A percentile compares a stretch with the other conserved stretches of the same genome.
Evolutionary conservation across 2,888 invertebrate genomes (phyloP).

Genomic region (Drosophila paramelanica): DNA sequence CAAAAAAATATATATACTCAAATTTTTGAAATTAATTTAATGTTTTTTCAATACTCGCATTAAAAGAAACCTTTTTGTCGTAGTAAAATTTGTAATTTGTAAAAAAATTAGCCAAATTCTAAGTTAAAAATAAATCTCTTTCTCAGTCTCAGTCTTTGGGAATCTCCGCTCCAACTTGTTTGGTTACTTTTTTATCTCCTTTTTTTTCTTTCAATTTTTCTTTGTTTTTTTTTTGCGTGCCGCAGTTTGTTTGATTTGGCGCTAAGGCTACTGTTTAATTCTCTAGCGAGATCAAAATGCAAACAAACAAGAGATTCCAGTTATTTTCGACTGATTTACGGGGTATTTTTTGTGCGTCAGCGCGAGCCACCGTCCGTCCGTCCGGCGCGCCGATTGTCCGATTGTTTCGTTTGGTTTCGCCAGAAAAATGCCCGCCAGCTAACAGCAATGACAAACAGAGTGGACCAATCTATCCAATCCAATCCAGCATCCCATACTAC

Average conservation of each 20-base stretch:
- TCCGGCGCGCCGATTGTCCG: conserved; percentile 17
- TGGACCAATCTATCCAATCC: conserved; percentile 33
- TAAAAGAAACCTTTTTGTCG: no score
- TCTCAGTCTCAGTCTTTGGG: conserved; percentile 24
- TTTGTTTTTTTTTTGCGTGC: conserved; percentile 6
- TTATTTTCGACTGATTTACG: conserved; percentile 76
- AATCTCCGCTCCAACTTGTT: conserved; percentile 31
- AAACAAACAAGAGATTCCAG: conserved; percentile 68
- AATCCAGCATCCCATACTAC: conserved; percentile 29
- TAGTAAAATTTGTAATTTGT: neutral
- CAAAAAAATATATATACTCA: no score
- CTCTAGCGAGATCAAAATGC: conserved; percentile 28
- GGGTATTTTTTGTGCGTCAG: conserved; percentile 80
- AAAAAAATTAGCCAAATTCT: neutral
- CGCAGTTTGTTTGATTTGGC: conserved; percentile 55
- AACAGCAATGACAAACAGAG: conserved; percentile 56
- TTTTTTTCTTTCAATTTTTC: conserved; percentile 13
- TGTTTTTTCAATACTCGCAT: no score
- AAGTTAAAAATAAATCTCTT: neutral
- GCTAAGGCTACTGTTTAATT: conserved; percentile 75
- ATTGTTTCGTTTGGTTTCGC: conserved; percentile 42
- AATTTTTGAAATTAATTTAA: no score
- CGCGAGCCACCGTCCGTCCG: neutral
- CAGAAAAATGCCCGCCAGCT: conserved; percentile 60
- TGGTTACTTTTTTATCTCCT: conserved; percentile 10